Evolutionary conservation across 2,888 invertebrate species (phyloP).

Genomic region (Zaprionus obscuricornis): DNA sequence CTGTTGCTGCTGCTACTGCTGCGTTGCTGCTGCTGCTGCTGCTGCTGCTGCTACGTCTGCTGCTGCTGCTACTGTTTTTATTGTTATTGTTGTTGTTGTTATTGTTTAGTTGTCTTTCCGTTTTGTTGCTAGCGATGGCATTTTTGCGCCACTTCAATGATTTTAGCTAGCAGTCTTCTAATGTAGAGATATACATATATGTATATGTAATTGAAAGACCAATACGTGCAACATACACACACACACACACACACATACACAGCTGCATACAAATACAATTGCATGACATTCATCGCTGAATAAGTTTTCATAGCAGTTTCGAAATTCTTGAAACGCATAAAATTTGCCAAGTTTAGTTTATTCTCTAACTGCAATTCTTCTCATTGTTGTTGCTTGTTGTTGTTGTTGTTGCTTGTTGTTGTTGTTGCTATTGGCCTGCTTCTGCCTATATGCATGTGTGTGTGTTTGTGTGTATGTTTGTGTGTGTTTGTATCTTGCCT

Average conservation of each 20-base stretch:
- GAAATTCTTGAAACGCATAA: constrained; percentile 74
- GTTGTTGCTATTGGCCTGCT: constrained; percentile 47
- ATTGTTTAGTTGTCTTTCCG: constrained; percentile 45
- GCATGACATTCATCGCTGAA: constrained; percentile 41
- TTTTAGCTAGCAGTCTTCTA: constrained; percentile 49
- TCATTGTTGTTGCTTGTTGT: constrained; percentile 15
- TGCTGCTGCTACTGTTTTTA: too few relatives aligned
- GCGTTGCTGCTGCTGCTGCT: too few relatives aligned
- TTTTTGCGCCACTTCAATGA: constrained; percentile 60
- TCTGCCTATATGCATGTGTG: constrained; percentile 23
- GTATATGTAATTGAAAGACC: constrained; percentile 53
- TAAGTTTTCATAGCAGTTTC: constrained; percentile 71
- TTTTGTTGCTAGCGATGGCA: constrained; percentile 46
- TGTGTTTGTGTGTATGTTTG: constrained; percentile 13
- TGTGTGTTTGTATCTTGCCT: constrained; percentile 46
- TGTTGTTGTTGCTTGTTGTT: constrained; percentile 34
- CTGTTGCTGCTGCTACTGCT: too few relatives aligned
- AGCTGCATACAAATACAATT: not conserved
- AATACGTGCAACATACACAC: constrained; percentile 14
- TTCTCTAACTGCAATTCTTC: constrained; percentile 53
- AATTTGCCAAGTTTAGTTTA: constrained; percentile 63
- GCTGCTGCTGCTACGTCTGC: too few relatives aligned
- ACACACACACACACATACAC: constrained; percentile 14
- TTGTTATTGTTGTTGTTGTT: constrained; percentile 8
- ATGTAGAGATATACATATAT: too few relatives aligned